phyloP scores from a whole-genome alignment of 2,888 invertebrate genomes.

The Scaptomyza parva region DNA sequence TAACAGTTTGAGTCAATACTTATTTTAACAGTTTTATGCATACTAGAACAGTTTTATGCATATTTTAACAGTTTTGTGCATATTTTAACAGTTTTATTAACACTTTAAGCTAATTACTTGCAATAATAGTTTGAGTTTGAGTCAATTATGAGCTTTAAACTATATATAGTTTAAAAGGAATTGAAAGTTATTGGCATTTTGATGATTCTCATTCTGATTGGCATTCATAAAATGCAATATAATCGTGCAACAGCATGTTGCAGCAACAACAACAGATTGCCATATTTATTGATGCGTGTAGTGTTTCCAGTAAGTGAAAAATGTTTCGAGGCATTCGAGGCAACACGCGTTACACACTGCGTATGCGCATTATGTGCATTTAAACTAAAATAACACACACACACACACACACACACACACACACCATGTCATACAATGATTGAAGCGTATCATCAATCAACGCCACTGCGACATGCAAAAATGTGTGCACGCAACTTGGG shows the following conservation, averaged over 20 bases:
- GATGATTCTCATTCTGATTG: conserved; percentile 18
- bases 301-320: too few relatives aligned
- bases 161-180: too few relatives aligned
- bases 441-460: conserved; percentile 61
- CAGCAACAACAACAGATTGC: not conserved
- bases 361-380: conserved; percentile 75
- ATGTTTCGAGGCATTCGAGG: too few relatives aligned
- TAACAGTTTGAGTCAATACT: too few relatives aligned
- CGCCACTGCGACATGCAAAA: conserved; percentile 64
- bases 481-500: conserved; percentile 60
- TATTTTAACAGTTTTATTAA: too few relatives aligned
- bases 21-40: not conserved
- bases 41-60: too few relatives aligned
- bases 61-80: not conserved
- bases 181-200: not conserved
- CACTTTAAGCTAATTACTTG: too few relatives aligned
- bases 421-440: too few relatives aligned
- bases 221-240: conserved; percentile 2
- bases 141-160: too few relatives aligned
- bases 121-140: not conserved
- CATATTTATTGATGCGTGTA: not conserved
- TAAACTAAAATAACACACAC: conserved; percentile 18
- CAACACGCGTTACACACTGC: conserved; percentile 65
- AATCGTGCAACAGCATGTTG: not conserved
- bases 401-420: conserved; percentile 2